Conservation (phyloP, 1,140 invertebrate species). For the Amyelois transitella region DNA sequence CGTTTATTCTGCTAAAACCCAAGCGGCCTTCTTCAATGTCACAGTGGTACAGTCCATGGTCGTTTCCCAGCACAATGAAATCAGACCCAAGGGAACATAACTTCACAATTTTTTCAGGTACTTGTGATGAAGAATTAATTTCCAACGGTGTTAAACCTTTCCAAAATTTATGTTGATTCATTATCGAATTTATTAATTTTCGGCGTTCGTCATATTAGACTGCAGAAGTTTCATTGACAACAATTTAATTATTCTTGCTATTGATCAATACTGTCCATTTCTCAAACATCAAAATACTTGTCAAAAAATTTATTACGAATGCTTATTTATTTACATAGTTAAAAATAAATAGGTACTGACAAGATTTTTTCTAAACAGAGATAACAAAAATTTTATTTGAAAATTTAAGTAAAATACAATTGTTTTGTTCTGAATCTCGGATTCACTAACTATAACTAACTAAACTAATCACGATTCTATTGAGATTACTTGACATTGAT, state of each 20-base stretch:
- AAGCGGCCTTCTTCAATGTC: conserved; percentile 46
- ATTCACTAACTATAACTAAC: too few relatives aligned
- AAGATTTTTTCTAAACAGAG: too few relatives aligned
- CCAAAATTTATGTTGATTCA: conserved; percentile 70
- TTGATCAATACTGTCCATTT: conserved; percentile 2
- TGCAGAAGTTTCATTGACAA: conserved; percentile 38
- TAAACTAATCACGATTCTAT: too few relatives aligned
- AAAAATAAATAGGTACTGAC: too few relatives aligned
- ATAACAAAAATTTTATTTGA: too few relatives aligned
- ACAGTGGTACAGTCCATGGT: conserved; percentile 64
- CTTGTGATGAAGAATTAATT: conserved; percentile 43
- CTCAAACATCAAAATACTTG: neutral
- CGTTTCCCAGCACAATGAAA: conserved; percentile 62
- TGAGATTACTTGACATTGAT: too few relatives aligned
- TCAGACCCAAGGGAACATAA: conserved; percentile 53
- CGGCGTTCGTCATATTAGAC: conserved; percentile 1
- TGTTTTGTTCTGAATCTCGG: too few relatives aligned
- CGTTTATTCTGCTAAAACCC: conserved; percentile 55
- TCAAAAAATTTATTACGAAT: neutral
- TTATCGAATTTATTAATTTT: conserved; percentile 25
- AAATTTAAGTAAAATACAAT: too few relatives aligned
- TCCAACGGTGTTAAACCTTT: conserved; percentile 52
- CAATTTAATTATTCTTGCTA: neutral
- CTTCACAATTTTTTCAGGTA: conserved; percentile 67
- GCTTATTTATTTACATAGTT: too few relatives aligned